Percentiles rank a stretch among this genome's conserved stretches.
Evolutionary conservation across 2,888 invertebrate species (phyloP).

Genomic region (Pachydiplax longipennis): DNA sequence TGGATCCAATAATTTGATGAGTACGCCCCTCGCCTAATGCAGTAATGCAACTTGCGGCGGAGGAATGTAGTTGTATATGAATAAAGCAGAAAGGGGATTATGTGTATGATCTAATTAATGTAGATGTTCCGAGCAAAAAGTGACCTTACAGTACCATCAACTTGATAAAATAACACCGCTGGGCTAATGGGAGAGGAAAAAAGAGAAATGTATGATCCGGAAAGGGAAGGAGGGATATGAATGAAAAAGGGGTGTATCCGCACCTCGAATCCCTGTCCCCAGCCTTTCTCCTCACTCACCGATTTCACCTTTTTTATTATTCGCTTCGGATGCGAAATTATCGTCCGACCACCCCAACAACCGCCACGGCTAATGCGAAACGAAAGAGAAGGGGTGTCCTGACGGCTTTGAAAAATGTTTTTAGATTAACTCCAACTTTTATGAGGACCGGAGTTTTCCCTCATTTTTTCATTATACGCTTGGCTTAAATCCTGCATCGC

Average conservation of each 20-base stretch:
- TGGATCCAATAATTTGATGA: too few relatives aligned
- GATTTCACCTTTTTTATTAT: not conserved
- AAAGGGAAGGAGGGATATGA: not conserved
- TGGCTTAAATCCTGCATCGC: not conserved
- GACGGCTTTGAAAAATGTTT: not conserved
- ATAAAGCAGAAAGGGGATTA: too few relatives aligned
- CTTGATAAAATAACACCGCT: too few relatives aligned
- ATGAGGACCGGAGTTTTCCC: not conserved
- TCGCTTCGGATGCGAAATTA: not conserved
- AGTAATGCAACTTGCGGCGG: too few relatives aligned
- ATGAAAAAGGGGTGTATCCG: not conserved
- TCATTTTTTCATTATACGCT: not conserved
- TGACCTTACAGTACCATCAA: too few relatives aligned
- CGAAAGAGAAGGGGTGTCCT: not conserved
- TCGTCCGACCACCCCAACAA: not conserved
- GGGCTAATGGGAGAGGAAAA: too few relatives aligned
- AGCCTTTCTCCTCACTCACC: not conserved
- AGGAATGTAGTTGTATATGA: too few relatives aligned
- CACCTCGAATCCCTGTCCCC: not conserved
- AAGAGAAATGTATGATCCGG: not conserved
- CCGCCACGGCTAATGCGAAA: not conserved
- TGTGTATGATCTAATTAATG: too few relatives aligned
- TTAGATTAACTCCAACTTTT: not conserved
- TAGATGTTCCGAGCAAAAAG: too few relatives aligned
- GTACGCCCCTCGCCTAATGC: too few relatives aligned